Base-by-base conservation (phyloP, 1,140 invertebrate genomes). In the Arion vulgaris region DNA sequence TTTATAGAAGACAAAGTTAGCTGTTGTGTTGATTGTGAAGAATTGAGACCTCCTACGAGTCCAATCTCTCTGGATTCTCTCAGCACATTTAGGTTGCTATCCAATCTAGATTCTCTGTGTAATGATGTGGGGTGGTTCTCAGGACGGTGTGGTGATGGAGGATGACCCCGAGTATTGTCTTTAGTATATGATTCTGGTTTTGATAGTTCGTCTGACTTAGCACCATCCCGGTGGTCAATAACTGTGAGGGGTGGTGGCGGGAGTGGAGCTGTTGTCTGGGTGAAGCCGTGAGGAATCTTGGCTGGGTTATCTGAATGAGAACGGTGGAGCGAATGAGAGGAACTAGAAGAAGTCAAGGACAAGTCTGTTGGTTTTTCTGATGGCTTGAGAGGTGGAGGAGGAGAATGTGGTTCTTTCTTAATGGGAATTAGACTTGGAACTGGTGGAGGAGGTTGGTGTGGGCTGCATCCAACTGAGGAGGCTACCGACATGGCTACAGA, bases 351-450 rank as follows among this genome's bases (percentile, higher is more conserved):
- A 15, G 53, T 19, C 28, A 62, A 36, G 15, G 79, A 81, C 26
- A 57, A 73, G n/a, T 36, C 39, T 81, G 79, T 72, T 15, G 77
- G 34, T 49, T 53, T 81, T 19, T 81, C 79, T 36, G 69, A 73
- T 73, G 79, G 69, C 51, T 81, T 76, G 53, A 83, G 45, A 34
- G 73, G 71, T 1, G 41, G 82, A 39, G 79, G 83, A 79, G 82
- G 85, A 32, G 78, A 87, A 77, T n/a, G 84, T 39, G 77, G 83
- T 51, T 81, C 83, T 75, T 84, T 87, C 80, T 85, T 87, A 79
- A 86, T 84, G 19, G 85, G 85, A 9, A 86, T 76, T 32, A 86
- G 68, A 36, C 83, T 79, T n/a, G 62, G 86, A 53, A 83, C 82
- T 76, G 72, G 87, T 72, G 82, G 87, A 78, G 71, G 86, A 32